A percentile compares a stretch with the other conserved stretches of the same genome.
Conservation (phyloP, 2,113 vertebrate species). For the Petromus typicus region DNA sequence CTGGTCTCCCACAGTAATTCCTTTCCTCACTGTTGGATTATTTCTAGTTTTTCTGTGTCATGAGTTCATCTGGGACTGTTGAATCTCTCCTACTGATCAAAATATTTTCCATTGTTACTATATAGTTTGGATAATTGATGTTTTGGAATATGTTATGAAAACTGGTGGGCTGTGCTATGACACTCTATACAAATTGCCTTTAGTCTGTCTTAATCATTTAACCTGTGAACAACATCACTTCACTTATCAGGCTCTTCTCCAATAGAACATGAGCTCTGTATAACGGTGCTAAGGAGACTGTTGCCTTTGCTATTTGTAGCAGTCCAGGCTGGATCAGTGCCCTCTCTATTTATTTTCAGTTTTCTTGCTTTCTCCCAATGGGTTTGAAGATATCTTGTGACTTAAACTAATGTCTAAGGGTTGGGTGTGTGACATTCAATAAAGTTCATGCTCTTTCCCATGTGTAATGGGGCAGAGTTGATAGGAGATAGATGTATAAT, state of each 20-base stretch:
- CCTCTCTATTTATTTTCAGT: not conserved
- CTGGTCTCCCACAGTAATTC: not conserved
- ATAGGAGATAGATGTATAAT: not conserved
- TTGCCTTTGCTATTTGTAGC: not conserved
- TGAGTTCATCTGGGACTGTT: conserved; percentile 26
- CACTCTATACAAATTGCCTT: not conserved
- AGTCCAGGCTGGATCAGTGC: not conserved
- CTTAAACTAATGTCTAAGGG: not conserved
- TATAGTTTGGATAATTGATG: conserved; percentile 55
- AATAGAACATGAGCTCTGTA: not conserved
- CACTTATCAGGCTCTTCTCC: not conserved
- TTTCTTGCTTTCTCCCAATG: not conserved
- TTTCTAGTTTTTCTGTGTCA: not conserved
- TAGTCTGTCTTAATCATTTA: conserved; percentile 24
- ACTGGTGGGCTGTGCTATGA: conserved; percentile 34
- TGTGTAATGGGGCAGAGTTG: not conserved
- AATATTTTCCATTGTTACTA: conserved; percentile 3
- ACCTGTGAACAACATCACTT: not conserved
- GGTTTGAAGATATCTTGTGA: not conserved
- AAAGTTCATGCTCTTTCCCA: not conserved
- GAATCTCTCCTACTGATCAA: conserved; percentile 3
- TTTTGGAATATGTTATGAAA: conserved; percentile 62
- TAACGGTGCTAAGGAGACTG: not conserved
- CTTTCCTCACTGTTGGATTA: not conserved
- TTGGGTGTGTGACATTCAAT: not conserved